phyloP scores from a whole-genome alignment of 2,113 vertebrate species.

The Macquaria australasica region DNA sequence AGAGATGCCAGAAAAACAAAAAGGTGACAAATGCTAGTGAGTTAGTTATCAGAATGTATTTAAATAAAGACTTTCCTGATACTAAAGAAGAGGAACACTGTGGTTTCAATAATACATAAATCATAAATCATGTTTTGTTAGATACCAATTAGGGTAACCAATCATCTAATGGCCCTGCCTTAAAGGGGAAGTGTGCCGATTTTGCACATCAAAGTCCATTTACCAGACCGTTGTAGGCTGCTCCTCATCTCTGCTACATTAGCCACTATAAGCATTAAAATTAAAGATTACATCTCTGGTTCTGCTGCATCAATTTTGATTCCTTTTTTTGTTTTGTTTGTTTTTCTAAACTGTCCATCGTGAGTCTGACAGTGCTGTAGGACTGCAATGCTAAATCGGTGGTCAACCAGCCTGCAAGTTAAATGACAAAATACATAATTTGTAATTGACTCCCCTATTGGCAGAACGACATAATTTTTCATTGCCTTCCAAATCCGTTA shows the following conservation, averaged over 20 bases:
- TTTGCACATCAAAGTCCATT: not conserved
- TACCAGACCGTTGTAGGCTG: not conserved
- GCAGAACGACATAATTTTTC: not conserved
- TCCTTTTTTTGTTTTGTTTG: not conserved
- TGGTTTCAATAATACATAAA: not conserved
- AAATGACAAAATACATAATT: not conserved
- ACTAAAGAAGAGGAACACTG: not conserved
- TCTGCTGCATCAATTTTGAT: too few relatives aligned
- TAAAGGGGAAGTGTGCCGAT: not conserved
- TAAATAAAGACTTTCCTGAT: not conserved
- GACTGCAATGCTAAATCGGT: not conserved
- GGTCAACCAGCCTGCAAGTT: too few relatives aligned
- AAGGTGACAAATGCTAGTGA: not conserved
- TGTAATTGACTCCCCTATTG: not conserved
- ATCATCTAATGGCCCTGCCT: not conserved
- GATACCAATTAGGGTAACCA: not conserved
- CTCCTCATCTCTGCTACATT: not conserved
- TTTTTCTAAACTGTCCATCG: not conserved
- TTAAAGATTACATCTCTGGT: not conserved
- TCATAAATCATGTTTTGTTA: not conserved
- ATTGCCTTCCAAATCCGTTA: not conserved
- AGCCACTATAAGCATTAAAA: not conserved
- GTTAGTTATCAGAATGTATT: slow-evolving; percentile 8
- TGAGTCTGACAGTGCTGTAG: not conserved
- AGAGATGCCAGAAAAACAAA: slow-evolving; percentile 11